Percentiles rank a stretch among this genome's conserved stretches.
Evolutionary conservation across 2,797 vertebrate species (phyloP).

Genomic region (Schizopygopsis pylzovi): DNA sequence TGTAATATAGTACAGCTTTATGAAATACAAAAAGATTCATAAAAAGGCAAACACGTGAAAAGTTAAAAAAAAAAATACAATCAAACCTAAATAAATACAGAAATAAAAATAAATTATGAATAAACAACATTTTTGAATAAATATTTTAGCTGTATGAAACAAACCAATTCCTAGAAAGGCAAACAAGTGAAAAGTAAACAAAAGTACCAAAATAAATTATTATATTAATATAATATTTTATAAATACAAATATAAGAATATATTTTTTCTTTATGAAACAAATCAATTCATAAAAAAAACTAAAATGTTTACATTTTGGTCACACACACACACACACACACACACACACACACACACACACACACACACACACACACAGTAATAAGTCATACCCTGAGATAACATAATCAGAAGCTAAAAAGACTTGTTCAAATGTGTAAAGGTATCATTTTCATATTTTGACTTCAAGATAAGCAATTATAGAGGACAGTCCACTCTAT

Average conservation of each 20-base stretch:
- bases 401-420: not conserved
- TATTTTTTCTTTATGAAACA: too few species aligned
- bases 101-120: not conserved
- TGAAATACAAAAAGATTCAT: not conserved
- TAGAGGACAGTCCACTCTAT: slow-evolving; percentile 68
- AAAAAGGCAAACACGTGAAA: not conserved
- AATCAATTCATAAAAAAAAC: not conserved
- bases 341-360: too few species aligned
- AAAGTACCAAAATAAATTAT: too few species aligned
- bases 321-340: not conserved
- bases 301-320: too few species aligned
- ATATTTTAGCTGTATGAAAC: not conserved
- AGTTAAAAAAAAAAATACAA: not conserved
- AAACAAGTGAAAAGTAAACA: too few species aligned
- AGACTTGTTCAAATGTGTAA: not conserved
- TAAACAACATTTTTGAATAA: not conserved
- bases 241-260: too few species aligned
- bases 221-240: too few species aligned
- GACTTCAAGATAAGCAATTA: slow-evolving; percentile 72
- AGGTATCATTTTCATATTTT: slow-evolving; percentile 64
- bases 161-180: not conserved
- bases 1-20: not conserved
- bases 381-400: not conserved
- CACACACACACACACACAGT: not conserved
- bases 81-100: not conserved